A percentile compares a stretch with the other conserved stretches of the same genome.
Conservation (phyloP, 2,888 invertebrate genomes). For the Agrilus mali region DNA sequence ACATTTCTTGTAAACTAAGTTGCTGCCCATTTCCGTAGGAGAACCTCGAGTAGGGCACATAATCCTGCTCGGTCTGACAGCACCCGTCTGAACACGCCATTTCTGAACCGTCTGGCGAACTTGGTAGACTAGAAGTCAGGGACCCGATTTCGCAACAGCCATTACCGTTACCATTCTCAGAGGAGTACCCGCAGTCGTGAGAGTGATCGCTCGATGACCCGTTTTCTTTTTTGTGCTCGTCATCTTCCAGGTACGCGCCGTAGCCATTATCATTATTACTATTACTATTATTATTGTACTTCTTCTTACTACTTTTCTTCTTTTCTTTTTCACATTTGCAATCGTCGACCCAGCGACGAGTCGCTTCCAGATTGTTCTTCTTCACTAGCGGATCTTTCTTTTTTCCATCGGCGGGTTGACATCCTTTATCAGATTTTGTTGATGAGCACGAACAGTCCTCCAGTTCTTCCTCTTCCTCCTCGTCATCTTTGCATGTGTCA, state of each 20-base stretch:
- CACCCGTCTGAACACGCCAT: slow-evolving; percentile 81
- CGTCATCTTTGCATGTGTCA: slow-evolving; percentile 20
- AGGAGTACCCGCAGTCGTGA: slow-evolving; percentile 81
- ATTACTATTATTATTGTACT: slow-evolving; percentile 24
- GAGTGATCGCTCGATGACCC: slow-evolving; percentile 56
- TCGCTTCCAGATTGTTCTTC: slow-evolving; percentile 1
- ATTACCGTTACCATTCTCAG: slow-evolving; percentile 55
- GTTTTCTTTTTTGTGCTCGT: slow-evolving; percentile 34
- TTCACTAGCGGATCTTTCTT: neutral
- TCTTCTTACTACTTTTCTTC: slow-evolving; percentile 12
- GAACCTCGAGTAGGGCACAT: slow-evolving; percentile 24
- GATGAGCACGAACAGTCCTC: slow-evolving; percentile 16
- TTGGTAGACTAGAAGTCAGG: slow-evolving; percentile 63
- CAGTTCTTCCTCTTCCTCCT: slow-evolving; percentile 24
- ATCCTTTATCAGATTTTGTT: slow-evolving; percentile 16
- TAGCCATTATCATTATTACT: slow-evolving; percentile 16
- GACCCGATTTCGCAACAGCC: slow-evolving; percentile 55
- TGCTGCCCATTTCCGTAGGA: slow-evolving; percentile 43
- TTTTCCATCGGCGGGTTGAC: slow-evolving; percentile 21
- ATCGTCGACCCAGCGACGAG: slow-evolving; percentile 21
- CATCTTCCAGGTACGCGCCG: slow-evolving; percentile 10
- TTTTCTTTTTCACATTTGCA: slow-evolving; percentile 21
- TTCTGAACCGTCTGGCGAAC: slow-evolving; percentile 83
- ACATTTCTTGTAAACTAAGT: slow-evolving; percentile 62
- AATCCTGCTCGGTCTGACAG: slow-evolving; percentile 57